Conservation (phyloP, 2,113 vertebrate species). For the Strix aluco region DNA sequence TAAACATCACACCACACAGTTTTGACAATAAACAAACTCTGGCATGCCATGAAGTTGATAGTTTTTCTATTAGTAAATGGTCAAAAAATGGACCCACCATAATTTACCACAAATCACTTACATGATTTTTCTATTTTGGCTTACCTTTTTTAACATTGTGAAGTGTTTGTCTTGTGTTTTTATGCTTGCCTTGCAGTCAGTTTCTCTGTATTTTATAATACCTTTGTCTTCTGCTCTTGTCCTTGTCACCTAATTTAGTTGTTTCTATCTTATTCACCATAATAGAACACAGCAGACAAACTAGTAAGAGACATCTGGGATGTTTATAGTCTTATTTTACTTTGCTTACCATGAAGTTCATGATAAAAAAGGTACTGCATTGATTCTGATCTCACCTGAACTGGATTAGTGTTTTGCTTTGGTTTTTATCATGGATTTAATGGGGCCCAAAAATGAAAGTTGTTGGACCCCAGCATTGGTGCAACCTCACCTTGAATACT, state of each 20-base stretch:
- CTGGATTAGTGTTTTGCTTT: neutral
- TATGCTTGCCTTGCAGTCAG: neutral
- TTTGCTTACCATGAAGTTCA: neutral
- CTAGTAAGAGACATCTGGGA: neutral
- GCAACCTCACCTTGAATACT: no score
- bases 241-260: neutral
- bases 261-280: neutral
- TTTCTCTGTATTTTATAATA: neutral
- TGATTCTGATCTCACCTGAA: neutral
- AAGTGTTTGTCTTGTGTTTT: neutral
- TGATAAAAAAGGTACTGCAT: neutral
- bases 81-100: neutral
- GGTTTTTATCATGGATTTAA: neutral
- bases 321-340: neutral
- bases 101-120: neutral
- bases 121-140: neutral
- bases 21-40: neutral
- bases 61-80: neutral
- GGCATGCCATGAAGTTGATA: neutral
- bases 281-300: neutral
- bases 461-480: neutral
- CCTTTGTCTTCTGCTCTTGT: neutral
- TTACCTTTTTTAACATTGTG: neutral
- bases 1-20: neutral
- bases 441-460: neutral